Evolutionary conservation across 2,797 vertebrate species (phyloP), one percentile per base, ranked within the genome.

Genomic region (Delichon dasypus): DNA sequence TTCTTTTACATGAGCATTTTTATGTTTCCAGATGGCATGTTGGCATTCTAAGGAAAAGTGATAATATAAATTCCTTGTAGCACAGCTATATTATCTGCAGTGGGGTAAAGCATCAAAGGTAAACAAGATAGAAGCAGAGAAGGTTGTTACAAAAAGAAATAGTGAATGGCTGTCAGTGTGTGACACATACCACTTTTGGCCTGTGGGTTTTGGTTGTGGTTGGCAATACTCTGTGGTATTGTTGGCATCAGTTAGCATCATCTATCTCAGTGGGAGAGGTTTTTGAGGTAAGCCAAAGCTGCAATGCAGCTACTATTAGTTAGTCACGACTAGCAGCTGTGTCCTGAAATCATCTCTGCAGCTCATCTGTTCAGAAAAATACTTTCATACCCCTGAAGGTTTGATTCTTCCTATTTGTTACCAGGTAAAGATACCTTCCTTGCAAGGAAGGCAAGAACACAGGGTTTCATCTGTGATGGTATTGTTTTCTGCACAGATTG

Each of bases 281-380:
- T 50, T 91, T 23, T 74, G 78, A 91, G 79, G 61, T 76, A 91
- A 95, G 73, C 65, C 91, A 91, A 85, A 91, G 27, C 87, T 92
- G 78, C 20, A 5, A 55, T 7, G 2, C 68, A 71, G 50, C n/a
- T 95, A 53, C 8, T 68, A 18, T 91, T 61, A 61, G 58, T 36
- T 61, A 38, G 32, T 90, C 67, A 74, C 50, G 48, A 60, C 38
- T 71, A 75, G 47, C 61, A 91, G 58, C 88, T 96, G 34, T 68
- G 93, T 93, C 50, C 85, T 61, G 72, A 91, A 61, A 85, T 89
- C 61, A 70, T 83, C 48, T 85, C 61, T 77, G 45, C 54, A 77
- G 42, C 79, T 92, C 72, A 65, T 70, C 53, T 88, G 38, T 67
- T 89, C 53, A 83, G 54, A 88, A 80, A 23, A 83, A 54, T 77